Percentiles rank a stretch among this genome's conserved stretches.
Conservation (phyloP, 2,797 vertebrate genomes). For the Philypnodon macrostomus region DNA sequence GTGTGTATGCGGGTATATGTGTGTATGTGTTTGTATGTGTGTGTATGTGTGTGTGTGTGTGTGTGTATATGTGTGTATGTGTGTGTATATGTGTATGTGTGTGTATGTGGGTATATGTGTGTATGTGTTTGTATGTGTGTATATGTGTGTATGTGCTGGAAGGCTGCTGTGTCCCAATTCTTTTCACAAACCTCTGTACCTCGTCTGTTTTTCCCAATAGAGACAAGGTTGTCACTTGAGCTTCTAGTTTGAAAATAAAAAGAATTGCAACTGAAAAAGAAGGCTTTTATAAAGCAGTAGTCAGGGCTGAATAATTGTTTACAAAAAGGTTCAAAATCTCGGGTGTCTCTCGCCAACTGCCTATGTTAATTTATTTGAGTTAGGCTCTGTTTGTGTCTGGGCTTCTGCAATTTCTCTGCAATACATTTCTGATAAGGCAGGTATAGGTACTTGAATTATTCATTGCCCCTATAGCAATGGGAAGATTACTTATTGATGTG, state of each 20-base stretch:
- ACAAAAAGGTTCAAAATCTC: slow-evolving; percentile 2
- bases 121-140: slow-evolving; percentile 3
- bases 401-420: slow-evolving; percentile 33
- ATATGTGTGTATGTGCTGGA: slow-evolving; percentile 8
- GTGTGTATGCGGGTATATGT: slow-evolving; percentile 5
- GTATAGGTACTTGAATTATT: slow-evolving; percentile 56
- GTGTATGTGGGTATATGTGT: background rate
- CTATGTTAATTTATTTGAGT: slow-evolving; percentile 47
- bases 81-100: slow-evolving; percentile 6
- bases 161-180: slow-evolving; percentile 52
- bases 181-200: slow-evolving; percentile 38
- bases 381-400: slow-evolving; percentile 28
- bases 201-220: slow-evolving; percentile 16
- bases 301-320: too few species aligned
- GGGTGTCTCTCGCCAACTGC: slow-evolving; percentile 6
- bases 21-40: slow-evolving; percentile 7
- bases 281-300: too few species aligned
- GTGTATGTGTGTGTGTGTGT: background rate
- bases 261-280: slow-evolving; percentile 15
- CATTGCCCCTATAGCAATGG: slow-evolving; percentile 43
- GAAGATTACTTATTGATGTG: slow-evolving; percentile 58
- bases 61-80: slow-evolving; percentile 5
- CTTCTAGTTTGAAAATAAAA: slow-evolving; percentile 28
- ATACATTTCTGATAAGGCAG: slow-evolving; percentile 39
- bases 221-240: slow-evolving; percentile 27